Conservation (phyloP, 2,797 vertebrate species). For the Karalla daura region DNA sequence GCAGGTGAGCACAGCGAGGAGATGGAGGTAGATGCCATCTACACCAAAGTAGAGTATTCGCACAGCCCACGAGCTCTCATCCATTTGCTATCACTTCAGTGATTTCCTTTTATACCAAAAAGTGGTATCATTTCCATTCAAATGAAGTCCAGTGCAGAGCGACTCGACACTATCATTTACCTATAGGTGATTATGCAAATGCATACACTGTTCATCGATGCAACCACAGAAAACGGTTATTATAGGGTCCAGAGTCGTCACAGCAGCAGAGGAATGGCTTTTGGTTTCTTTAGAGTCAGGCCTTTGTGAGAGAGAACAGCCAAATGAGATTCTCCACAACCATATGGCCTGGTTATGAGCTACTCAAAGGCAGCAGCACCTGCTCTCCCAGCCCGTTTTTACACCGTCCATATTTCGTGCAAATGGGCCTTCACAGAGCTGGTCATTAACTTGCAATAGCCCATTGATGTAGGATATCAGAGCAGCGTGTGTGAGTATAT, state of each 20-base stretch:
- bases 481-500: conserved; percentile 72
- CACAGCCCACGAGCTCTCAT: conserved; percentile 40
- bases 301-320: conserved; percentile 54
- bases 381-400: conserved; percentile 65
- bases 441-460: conserved; percentile 80
- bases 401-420: conserved; percentile 76
- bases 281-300: conserved; percentile 47
- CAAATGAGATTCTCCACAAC: conserved; percentile 66
- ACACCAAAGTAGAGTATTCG: conserved; percentile 14
- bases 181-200: conserved; percentile 77
- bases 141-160: conserved; percentile 56
- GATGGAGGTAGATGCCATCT: conserved; percentile 32
- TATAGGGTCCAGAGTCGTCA: conserved; percentile 46
- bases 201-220: conserved; percentile 54
- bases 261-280: conserved; percentile 46
- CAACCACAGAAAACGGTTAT: conserved; percentile 56
- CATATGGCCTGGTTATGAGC: conserved; percentile 69
- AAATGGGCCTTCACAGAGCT: conserved; percentile 75
- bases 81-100: conserved; percentile 45
- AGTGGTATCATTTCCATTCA: conserved; percentile 73
- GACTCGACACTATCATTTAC: conserved; percentile 65
- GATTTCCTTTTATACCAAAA: conserved; percentile 62
- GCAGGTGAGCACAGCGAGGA: neutral
- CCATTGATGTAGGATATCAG: conserved; percentile 78
- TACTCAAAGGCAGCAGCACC: conserved; percentile 65